A percentile compares a stretch with the other conserved stretches of the same genome.
Evolutionary conservation across 2,888 invertebrate genomes (phyloP).

Genomic region (Magallana nippona): DNA sequence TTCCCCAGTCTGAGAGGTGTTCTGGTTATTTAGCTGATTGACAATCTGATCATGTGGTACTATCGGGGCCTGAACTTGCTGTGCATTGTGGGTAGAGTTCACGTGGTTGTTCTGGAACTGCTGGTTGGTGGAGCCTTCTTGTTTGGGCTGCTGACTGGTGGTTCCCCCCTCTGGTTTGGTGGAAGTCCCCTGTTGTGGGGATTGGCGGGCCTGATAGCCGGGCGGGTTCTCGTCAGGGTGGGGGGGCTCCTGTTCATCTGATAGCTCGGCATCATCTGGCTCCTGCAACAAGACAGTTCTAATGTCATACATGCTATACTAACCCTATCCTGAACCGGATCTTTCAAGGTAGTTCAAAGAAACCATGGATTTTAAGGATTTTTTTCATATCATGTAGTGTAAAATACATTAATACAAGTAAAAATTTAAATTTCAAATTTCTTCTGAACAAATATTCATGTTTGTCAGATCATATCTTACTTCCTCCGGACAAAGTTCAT

Average conservation of each 20-base stretch:
- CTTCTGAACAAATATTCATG: neutral
- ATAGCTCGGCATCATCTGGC: slow-evolving; percentile 67
- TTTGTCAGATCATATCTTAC: slow-evolving; percentile 56
- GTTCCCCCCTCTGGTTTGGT: slow-evolving; percentile 37
- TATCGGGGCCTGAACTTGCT: slow-evolving; percentile 47
- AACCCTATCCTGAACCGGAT: no score
- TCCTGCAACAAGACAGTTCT: slow-evolving; percentile 56
- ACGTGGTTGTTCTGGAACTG: slow-evolving; percentile 72
- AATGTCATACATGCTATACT: neutral
- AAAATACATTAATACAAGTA: neutral
- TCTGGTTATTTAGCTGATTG: slow-evolving; percentile 68
- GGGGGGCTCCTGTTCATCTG: slow-evolving; percentile 69
- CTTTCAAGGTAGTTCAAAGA: no score
- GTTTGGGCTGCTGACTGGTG: slow-evolving; percentile 37
- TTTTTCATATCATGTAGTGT: no score
- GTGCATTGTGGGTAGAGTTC: slow-evolving; percentile 52
- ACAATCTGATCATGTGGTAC: slow-evolving; percentile 70
- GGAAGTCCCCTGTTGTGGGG: slow-evolving; percentile 48
- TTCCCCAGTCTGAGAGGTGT: slow-evolving; percentile 47
- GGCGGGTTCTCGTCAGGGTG: slow-evolving; percentile 72
- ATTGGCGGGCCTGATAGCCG: slow-evolving; percentile 74
- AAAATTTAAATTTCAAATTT: no score
- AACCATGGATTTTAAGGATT: no score
- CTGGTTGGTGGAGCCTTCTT: slow-evolving; percentile 33
- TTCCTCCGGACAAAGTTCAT: slow-evolving; percentile 83